A percentile compares a stretch with the other conserved stretches of the same genome.
Evolutionary conservation across 2,113 vertebrate genomes (phyloP).

Genomic region (Tursiops truncatus): DNA sequence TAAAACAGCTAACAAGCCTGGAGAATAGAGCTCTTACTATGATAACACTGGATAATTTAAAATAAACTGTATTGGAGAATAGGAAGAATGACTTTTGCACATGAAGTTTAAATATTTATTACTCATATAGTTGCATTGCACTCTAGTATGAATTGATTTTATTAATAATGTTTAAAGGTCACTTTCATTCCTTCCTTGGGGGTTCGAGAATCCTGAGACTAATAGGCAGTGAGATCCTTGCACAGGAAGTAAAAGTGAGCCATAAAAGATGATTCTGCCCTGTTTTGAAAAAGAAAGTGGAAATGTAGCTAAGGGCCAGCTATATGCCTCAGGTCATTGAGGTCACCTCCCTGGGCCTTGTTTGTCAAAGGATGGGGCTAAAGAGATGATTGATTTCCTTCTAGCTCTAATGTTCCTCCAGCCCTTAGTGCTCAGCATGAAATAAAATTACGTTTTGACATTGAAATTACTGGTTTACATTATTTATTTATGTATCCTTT

Average conservation of each 20-base stretch:
- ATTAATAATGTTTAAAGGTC: not conserved
- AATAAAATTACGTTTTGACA: constrained; percentile 4
- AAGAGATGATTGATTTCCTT: not conserved
- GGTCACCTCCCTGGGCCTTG: not conserved
- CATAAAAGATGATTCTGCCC: not conserved
- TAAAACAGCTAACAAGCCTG: not conserved
- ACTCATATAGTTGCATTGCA: not conserved
- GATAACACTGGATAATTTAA: not conserved
- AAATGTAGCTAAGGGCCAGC: not conserved
- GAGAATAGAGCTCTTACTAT: not conserved
- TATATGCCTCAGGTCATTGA: accelerated
- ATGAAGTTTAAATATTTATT: not conserved
- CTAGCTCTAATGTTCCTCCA: not conserved
- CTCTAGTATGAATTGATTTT: not conserved
- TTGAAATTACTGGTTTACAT: constrained; percentile 25
- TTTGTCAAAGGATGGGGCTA: not conserved
- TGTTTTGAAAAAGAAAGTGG: not conserved
- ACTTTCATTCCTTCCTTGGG: not conserved
- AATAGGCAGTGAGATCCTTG: not conserved
- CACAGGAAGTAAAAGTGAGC: not conserved
- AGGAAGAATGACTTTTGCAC: not conserved
- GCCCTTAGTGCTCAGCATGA: not conserved
- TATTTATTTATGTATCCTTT: constrained; percentile 40
- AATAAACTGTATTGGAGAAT: not conserved
- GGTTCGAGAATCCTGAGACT: not conserved